Conservation (phyloP, 1,140 invertebrate species). For the Brachionus koreanus region DNA sequence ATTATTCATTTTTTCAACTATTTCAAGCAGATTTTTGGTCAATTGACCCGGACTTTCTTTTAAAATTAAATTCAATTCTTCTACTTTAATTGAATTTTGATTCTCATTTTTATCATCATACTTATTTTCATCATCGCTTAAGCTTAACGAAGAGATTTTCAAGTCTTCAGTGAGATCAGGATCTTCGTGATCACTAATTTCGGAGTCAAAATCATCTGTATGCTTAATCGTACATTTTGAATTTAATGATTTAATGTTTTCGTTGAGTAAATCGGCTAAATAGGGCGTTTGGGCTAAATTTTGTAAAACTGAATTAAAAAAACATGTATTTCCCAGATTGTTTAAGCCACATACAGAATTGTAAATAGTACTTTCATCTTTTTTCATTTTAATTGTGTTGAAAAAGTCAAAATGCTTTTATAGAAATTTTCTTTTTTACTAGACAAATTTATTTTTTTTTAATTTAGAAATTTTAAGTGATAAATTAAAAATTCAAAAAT, state of each 20-base stretch:
- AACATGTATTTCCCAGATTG: constrained; percentile 92
- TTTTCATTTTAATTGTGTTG: neutral
- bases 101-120: neutral
- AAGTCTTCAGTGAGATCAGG: neutral
- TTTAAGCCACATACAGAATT: constrained; percentile 49
- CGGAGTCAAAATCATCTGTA: constrained; percentile 35
- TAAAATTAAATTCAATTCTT: neutral
- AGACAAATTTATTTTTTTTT: neutral
- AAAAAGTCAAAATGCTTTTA: neutral
- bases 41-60: neutral
- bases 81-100: constrained; percentile 20
- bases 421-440: neutral
- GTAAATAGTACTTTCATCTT: neutral
- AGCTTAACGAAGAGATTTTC: neutral
- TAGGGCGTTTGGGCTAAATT: constrained; percentile 40
- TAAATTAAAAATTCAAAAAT: no score
- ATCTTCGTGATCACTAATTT: constrained; percentile 35
- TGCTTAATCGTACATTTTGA: neutral
- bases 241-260: neutral
- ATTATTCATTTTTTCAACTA: neutral
- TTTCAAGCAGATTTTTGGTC: neutral
- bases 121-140: constrained; percentile 7
- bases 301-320: constrained; percentile 91
- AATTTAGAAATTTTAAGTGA: no score
- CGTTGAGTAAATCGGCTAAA: neutral